Evolutionary conservation across 2,797 vertebrate genomes (phyloP).

Genomic region (Bufotes viridis): DNA sequence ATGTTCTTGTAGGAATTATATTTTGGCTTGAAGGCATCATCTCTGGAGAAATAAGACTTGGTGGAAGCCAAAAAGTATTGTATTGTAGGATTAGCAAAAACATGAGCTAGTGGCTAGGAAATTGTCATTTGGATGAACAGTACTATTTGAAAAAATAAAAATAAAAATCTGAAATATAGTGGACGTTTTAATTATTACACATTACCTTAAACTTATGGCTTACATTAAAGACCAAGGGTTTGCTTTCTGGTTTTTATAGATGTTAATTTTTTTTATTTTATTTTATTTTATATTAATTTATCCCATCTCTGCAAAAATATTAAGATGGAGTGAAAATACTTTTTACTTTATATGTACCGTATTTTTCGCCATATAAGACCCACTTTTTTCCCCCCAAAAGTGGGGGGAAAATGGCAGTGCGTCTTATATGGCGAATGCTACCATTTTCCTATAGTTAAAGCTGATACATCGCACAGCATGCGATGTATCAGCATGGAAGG

Average conservation of each 20-base stretch:
- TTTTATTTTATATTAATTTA: constrained; percentile 59
- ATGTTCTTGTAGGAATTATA: constrained; percentile 50
- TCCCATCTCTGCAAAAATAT: constrained; percentile 62
- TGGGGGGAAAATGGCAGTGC: too few relatives aligned
- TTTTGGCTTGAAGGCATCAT: constrained; percentile 33
- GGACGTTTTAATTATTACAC: constrained; percentile 27
- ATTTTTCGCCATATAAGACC: too few relatives aligned
- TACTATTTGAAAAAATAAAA: constrained; percentile 2
- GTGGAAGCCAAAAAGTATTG: constrained; percentile 24
- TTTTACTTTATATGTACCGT: constrained; percentile 54
- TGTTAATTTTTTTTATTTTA: constrained; percentile 56
- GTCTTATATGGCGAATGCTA: too few relatives aligned
- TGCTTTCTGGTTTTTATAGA: constrained; percentile 58
- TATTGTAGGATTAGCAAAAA: constrained; percentile 33
- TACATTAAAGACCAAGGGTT: constrained; percentile 11
- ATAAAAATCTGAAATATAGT: background rate
- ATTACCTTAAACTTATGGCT: background rate
- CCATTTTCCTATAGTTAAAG: too few relatives aligned
- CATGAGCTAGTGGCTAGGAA: constrained; percentile 29
- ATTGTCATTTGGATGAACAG: constrained; percentile 5
- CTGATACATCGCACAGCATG: too few relatives aligned
- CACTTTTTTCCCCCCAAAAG: too few relatives aligned
- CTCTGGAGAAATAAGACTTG: constrained; percentile 40
- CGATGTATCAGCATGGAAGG: too few relatives aligned
- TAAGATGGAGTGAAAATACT: constrained; percentile 54